phyloP scores from a whole-genome alignment of 2,797 vertebrate species.

The Acipenser oxyrinchus region DNA sequence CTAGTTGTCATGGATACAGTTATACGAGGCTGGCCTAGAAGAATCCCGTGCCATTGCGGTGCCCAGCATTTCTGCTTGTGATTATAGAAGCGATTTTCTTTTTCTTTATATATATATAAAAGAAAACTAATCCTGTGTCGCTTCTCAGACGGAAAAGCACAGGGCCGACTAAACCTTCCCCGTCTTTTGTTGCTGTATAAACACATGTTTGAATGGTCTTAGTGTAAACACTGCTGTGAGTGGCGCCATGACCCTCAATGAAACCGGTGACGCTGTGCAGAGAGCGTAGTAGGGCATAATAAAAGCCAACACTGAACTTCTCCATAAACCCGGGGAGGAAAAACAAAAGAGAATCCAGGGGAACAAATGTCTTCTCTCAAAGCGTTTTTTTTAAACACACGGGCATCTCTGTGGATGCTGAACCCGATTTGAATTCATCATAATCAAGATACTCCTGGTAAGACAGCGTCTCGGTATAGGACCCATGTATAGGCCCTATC shows the following conservation, averaged over 20 bases:
- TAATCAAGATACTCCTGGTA: too few species aligned
- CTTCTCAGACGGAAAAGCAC: slow-evolving; percentile 26
- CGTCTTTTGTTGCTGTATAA: background rate
- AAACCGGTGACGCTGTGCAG: slow-evolving; percentile 7
- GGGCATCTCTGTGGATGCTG: too few species aligned
- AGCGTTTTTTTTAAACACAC: too few species aligned
- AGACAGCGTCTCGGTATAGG: too few species aligned
- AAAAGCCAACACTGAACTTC: background rate
- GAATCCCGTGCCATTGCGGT: slow-evolving; percentile 30
- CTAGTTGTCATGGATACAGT: slow-evolving; percentile 56
- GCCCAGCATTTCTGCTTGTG: slow-evolving; percentile 37
- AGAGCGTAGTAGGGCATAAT: background rate
- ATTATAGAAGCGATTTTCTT: slow-evolving; percentile 31
- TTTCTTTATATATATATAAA: slow-evolving; percentile 11
- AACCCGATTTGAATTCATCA: too few species aligned
- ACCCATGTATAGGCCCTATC: too few species aligned
- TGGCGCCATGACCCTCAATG: slow-evolving; percentile 11
- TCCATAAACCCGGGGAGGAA: background rate
- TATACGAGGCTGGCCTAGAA: slow-evolving; percentile 47
- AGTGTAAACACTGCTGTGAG: slow-evolving; percentile 6
- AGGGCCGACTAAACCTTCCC: slow-evolving; percentile 1
- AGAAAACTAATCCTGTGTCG: slow-evolving; percentile 26
- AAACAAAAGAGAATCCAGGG: background rate
- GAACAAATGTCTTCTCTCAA: too few species aligned
- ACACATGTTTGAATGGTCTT: background rate